Percentiles rank a stretch among this genome's conserved stretches.
phyloP scores from a whole-genome alignment of 2,113 vertebrate genomes.

The Bubo scandiacus region DNA sequence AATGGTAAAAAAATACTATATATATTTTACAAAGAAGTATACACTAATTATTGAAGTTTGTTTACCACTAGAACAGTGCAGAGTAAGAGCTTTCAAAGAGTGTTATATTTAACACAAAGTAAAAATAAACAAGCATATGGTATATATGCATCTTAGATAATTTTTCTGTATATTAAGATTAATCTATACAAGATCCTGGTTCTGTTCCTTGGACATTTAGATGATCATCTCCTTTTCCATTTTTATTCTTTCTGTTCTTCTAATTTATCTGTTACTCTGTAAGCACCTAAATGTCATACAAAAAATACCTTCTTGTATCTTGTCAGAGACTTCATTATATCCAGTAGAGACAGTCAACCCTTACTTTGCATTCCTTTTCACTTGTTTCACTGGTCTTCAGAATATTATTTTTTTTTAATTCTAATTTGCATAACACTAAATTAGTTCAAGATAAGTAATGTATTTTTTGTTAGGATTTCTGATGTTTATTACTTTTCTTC shows the following conservation, averaged over 20 bases:
- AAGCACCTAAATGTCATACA: background rate
- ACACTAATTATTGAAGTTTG: background rate
- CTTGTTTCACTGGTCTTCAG: background rate
- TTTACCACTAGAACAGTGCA: background rate
- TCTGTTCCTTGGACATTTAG: background rate
- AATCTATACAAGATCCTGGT: background rate
- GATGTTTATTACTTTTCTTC: background rate
- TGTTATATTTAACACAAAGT: background rate
- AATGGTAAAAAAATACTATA: background rate
- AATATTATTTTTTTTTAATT: background rate
- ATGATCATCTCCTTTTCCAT: rapidly evolving
- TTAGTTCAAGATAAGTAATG: background rate
- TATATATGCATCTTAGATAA: background rate
- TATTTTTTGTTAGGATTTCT: background rate
- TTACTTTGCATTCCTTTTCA: background rate
- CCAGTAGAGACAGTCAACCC: background rate
- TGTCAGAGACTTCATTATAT: background rate
- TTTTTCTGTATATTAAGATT: background rate
- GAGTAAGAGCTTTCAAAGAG: background rate
- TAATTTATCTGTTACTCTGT: background rate
- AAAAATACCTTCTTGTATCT: background rate
- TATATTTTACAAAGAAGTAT: background rate
- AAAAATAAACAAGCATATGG: background rate
- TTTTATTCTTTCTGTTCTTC: background rate
- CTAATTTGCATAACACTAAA: background rate